phyloP scores from a whole-genome alignment of 2,888 invertebrate genomes.

The Brenthis ino region DNA sequence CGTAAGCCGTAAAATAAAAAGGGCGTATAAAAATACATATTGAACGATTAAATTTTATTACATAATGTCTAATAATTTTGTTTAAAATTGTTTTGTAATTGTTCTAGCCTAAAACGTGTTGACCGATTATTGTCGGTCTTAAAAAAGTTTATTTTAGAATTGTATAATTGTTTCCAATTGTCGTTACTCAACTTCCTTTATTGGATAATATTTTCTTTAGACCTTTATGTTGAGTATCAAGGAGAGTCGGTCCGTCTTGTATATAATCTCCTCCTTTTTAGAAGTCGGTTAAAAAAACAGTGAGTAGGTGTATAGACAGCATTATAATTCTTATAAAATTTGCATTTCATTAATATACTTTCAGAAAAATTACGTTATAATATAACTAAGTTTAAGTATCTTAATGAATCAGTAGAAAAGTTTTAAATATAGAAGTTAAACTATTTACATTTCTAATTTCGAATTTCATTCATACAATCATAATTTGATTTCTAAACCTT shows the following conservation, averaged over 20 bases:
- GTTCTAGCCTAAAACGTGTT: conserved; percentile 27
- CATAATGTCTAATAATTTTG: conserved; percentile 30
- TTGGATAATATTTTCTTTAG: conserved; percentile 34
- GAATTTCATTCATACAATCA: no score
- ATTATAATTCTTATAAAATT: no score
- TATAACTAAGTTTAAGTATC: no score
- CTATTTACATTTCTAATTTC: no score
- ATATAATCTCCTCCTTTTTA: not conserved
- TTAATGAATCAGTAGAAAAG: no score
- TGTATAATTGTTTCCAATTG: conserved; percentile 65
- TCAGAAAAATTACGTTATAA: no score
- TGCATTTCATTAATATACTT: no score
- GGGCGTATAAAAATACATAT: conserved; percentile 19
- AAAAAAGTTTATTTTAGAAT: conserved; percentile 42
- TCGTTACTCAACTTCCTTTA: conserved; percentile 52
- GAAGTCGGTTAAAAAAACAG: no score
- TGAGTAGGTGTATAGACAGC: no score
- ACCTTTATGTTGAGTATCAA: not conserved
- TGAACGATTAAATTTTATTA: conserved; percentile 35
- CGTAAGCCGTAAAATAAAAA: no score
- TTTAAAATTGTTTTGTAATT: conserved; percentile 32
- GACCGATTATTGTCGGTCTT: conserved; percentile 26
- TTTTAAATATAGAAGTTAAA: no score
- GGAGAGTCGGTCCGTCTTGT: not conserved
- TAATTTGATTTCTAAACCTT: no score